Evolutionary conservation across 2,888 invertebrate species (phyloP), one percentile per base, ranked within the genome.

Genomic region (Machimus atricapillus): DNA sequence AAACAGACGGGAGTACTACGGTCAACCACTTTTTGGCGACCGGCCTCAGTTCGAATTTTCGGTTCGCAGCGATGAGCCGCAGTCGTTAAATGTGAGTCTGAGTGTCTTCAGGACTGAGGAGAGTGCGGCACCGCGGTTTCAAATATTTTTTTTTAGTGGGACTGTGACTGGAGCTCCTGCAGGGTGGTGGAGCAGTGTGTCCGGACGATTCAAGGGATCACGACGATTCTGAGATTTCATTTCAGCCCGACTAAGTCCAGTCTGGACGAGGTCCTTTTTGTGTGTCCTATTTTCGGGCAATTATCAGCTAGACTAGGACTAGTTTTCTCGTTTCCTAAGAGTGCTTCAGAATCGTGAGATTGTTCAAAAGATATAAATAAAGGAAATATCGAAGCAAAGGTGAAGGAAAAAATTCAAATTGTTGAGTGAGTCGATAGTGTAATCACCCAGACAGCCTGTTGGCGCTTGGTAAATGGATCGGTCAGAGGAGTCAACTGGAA

Each of bases 1-100:
- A 78, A 46, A 52, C 34, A 81, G 34, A 46, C 27, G n/a, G n/a
- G 81, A 56, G 52, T 81, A 81, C 81, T 81, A 81, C 81, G 52
- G 52, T 56, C 34, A 31, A 81, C 81, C 52, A 81, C 43, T 56
- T 31, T 31, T 78, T 40, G 23, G 43, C 78, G 40, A 56, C 81
- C 81, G 81, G 81, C 56, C 52, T 56, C 81, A 81, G 81, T 81
- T 81, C 52, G 81, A 8, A 81, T 31, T 56, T 81, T 52, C 46
- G 12, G 31, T 56, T 52, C 31, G 81, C 31, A 52, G 81, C 27
- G 81, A 81, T 27, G 31, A 34, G 56, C 43, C 81, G 56, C 8
- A 81, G 52, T 52, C n/a, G 52, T 56, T 46, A 16, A 14, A 16
- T 46, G 0, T 46, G 14, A 46, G 43, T 27, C 31, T 46, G 16